phyloP scores from a whole-genome alignment of 2,888 invertebrate genomes.

The Agrochola lychnidis region DNA sequence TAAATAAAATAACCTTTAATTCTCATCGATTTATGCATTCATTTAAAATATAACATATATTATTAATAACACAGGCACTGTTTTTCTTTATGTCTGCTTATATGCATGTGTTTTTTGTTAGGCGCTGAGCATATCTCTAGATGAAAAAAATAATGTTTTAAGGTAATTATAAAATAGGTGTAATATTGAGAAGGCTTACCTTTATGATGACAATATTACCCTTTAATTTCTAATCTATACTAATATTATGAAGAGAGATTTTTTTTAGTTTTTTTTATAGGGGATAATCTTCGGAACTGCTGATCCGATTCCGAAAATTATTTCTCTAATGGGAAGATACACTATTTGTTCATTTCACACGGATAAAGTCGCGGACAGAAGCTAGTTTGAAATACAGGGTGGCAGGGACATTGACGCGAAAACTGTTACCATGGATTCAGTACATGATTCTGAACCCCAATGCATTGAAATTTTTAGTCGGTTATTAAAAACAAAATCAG shows the following conservation, averaged over 20 bases:
- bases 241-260: background rate
- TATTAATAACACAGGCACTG: background rate
- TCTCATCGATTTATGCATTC: background rate
- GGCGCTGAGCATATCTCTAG: conserved; percentile 16
- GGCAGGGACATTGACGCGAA: too few relatives aligned
- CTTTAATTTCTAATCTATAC: background rate
- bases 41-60: background rate
- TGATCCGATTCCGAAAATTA: background rate
- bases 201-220: background rate
- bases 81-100: background rate
- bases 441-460: too few relatives aligned
- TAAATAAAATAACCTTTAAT: background rate
- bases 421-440: too few relatives aligned
- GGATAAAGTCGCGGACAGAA: too few relatives aligned
- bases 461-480: too few relatives aligned
- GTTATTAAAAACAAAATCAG: too few relatives aligned
- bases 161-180: background rate
- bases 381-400: background rate
- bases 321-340: too few relatives aligned
- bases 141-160: background rate
- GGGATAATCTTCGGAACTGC: too few relatives aligned
- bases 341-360: too few relatives aligned
- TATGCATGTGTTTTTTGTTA: conserved; percentile 14
- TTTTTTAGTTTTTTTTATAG: too few relatives aligned
- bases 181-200: background rate